A percentile compares a stretch with the other conserved stretches of the same genome.
Conservation (phyloP, 1,140 invertebrate species). For the Colletes gigas region DNA sequence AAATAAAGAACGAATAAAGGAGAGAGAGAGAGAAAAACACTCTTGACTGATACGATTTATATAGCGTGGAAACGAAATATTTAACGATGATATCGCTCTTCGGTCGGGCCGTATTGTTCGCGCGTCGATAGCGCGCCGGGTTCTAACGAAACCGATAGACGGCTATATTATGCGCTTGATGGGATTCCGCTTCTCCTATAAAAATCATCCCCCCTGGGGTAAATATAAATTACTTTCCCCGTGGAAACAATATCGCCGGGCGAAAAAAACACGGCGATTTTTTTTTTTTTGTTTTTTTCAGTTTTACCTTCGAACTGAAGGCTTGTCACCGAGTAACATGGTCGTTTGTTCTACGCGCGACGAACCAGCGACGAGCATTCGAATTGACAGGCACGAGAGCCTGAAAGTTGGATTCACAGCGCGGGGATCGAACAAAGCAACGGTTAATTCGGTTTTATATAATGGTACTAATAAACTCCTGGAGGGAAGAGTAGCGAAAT, state of each 20-base stretch:
- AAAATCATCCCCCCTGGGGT: conserved; percentile 37
- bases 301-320: conserved; percentile 11
- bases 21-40: background rate
- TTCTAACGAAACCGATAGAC: conserved; percentile 34
- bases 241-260: conserved; percentile 41
- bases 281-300: too few relatives aligned
- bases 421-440: too few relatives aligned
- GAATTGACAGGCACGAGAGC: too few relatives aligned
- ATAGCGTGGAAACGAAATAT: conserved; percentile 46
- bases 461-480: too few relatives aligned
- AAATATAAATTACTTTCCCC: conserved; percentile 50
- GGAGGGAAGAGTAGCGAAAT: too few relatives aligned
- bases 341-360: background rate
- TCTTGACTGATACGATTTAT: conserved; percentile 39
- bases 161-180: conserved; percentile 48
- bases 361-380: too few relatives aligned
- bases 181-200: conserved; percentile 49
- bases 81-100: conserved; percentile 39
- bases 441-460: too few relatives aligned
- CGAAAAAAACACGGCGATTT: background rate
- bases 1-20: background rate
- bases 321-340: background rate
- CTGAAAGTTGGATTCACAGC: too few relatives aligned
- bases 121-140: conserved; percentile 37
- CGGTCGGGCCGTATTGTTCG: conserved; percentile 30